Percentiles rank a stretch among this genome's conserved stretches.
Conservation (phyloP, 2,113 vertebrate genomes). For the Lasiurus borealis region DNA sequence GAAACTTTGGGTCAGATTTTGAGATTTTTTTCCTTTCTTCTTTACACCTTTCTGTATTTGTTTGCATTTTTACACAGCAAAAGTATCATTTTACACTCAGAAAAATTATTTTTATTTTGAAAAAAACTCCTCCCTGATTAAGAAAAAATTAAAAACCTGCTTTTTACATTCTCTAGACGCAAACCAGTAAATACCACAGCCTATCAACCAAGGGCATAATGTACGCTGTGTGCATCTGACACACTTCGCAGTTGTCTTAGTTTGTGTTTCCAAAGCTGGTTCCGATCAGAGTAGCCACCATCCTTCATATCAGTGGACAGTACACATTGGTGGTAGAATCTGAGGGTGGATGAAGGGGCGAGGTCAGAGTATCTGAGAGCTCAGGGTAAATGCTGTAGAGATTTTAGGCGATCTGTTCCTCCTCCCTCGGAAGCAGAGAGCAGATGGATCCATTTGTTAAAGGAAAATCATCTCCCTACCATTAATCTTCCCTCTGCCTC, state of each 20-base stretch:
- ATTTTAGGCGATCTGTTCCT: neutral
- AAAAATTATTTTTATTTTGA: neutral
- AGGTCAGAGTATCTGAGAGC: neutral
- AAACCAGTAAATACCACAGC: conserved; percentile 25
- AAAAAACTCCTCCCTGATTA: neutral
- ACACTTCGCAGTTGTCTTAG: neutral
- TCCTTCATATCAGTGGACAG: neutral
- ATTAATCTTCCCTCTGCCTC: conserved; percentile 21
- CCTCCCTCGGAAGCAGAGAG: conserved; percentile 6
- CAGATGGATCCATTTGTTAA: neutral
- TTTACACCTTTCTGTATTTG: conserved; percentile 25
- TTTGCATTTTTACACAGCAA: neutral
- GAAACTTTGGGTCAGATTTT: neutral
- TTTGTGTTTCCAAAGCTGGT: neutral
- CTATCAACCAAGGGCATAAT: neutral
- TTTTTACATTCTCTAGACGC: conserved; percentile 13
- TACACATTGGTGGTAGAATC: neutral
- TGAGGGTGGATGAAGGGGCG: neutral
- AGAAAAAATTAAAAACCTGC: conserved; percentile 14
- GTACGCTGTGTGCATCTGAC: neutral
- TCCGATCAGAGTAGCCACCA: neutral
- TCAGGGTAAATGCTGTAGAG: neutral
- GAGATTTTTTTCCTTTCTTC: neutral
- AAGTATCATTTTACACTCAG: neutral
- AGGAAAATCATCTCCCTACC: neutral